Evolutionary conservation across 2,888 invertebrate genomes (phyloP).

Genomic region (Stegophylla sp.): DNA sequence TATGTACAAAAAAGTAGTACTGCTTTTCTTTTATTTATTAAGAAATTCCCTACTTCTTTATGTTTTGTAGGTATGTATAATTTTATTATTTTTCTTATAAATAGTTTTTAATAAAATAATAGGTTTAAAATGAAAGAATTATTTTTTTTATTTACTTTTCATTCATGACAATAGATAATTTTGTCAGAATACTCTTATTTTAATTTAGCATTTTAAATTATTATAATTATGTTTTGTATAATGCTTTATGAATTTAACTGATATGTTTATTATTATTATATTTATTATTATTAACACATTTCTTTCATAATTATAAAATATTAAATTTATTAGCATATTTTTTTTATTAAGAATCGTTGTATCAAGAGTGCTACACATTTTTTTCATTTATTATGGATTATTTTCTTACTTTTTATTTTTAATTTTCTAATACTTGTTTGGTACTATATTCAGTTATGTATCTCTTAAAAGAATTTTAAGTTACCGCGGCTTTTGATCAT

Average conservation of each 20-base stretch:
- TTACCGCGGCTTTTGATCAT: not conserved
- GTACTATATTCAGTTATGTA: slow-evolving; percentile 3
- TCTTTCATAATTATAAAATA: slow-evolving; percentile 30
- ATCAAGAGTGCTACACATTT: not conserved
- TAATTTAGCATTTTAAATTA: slow-evolving; percentile 35
- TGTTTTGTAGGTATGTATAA: slow-evolving; percentile 48
- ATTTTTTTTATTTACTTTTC: slow-evolving; percentile 32
- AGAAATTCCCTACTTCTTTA: slow-evolving; percentile 27
- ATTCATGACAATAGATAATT: slow-evolving; percentile 11
- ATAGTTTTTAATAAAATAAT: slow-evolving; percentile 47
- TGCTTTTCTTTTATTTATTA: slow-evolving; percentile 47
- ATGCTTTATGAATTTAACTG: slow-evolving; percentile 18
- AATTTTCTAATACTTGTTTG: not conserved
- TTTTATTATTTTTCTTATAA: slow-evolving; percentile 39
- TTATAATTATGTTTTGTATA: slow-evolving; percentile 42
- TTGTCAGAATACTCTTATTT: slow-evolving; percentile 41
- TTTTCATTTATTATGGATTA: not conserved
- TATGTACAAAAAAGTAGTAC: slow-evolving; percentile 37
- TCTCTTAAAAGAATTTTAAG: not conserved
- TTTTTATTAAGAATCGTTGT: slow-evolving; percentile 5
- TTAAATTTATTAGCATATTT: slow-evolving; percentile 23
- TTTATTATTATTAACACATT: slow-evolving; percentile 24
- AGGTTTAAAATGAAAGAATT: slow-evolving; percentile 33
- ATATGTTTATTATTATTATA: slow-evolving; percentile 9
- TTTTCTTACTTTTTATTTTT: slow-evolving; percentile 8